Evolutionary conservation across 2,113 vertebrate species (phyloP).

Genomic region (Ophiodon elongatus): DNA sequence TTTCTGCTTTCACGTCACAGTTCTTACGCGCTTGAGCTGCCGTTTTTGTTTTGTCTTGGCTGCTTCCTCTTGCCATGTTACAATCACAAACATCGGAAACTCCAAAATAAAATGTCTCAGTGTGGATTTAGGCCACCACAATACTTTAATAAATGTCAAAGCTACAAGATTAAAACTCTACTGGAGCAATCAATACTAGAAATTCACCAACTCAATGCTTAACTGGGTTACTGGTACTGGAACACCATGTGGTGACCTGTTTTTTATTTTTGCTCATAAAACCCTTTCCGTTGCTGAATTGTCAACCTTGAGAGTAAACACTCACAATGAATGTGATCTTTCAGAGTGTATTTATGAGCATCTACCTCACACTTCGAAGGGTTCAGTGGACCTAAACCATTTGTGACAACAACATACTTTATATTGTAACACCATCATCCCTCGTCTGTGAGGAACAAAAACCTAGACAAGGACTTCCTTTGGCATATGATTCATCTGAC

Average conservation of each 20-base stretch:
- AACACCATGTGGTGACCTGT: neutral
- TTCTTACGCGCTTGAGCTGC: neutral
- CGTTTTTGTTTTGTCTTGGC: constrained; percentile 1
- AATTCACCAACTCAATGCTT: neutral
- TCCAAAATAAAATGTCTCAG: neutral
- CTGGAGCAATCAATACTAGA: neutral
- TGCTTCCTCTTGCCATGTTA: neutral
- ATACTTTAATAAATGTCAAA: neutral
- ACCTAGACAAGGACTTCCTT: neutral
- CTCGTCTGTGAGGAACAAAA: constrained; percentile 9
- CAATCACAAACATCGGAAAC: neutral
- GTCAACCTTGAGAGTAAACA: neutral
- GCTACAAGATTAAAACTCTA: neutral
- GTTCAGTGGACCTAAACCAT: neutral
- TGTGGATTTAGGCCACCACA: neutral
- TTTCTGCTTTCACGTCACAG: neutral
- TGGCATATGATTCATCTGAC: constrained; percentile 11
- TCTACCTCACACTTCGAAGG: neutral
- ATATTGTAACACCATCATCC: neutral
- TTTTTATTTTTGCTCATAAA: neutral
- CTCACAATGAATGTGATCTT: neutral
- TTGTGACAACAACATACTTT: neutral
- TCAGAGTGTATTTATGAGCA: neutral
- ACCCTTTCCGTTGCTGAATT: neutral
- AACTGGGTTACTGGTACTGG: neutral